These are phyloP conservation scores for Oxycera nigricornis DNA, from an alignment of 2,888 invertebrate genomes.

Conservation along the genomic window DNA sequence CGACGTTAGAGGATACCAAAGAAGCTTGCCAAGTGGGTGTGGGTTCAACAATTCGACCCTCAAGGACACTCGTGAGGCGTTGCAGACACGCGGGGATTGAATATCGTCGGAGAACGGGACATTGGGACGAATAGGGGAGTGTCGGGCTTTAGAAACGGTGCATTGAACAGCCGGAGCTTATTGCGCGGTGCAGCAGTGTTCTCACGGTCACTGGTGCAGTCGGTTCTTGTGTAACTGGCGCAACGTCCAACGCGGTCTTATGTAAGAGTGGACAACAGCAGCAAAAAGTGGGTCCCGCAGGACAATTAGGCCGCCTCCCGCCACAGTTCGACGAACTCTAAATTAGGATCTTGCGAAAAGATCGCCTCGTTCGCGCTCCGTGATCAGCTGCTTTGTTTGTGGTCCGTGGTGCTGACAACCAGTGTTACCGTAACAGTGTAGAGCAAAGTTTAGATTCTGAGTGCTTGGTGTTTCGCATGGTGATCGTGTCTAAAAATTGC, in stretches of 20 bases:
- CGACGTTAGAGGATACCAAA: not conserved
- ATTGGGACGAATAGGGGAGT: conserved; percentile 16
- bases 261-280: conserved; percentile 24
- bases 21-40: not conserved
- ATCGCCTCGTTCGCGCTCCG: not conserved
- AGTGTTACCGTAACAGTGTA: not conserved
- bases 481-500: conserved; percentile 4
- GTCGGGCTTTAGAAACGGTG: conserved; percentile 21
- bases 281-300: not conserved
- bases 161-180: conserved; percentile 25
- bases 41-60: conserved; percentile 34
- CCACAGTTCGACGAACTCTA: not conserved
- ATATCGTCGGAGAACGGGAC: not conserved
- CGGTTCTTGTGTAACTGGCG: conserved; percentile 21
- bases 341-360: not conserved
- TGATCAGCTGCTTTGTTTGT: conserved; percentile 7
- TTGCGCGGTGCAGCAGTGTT: conserved; percentile 26
- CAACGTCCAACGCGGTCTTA: conserved; percentile 30
- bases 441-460: not conserved
- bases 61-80: conserved; percentile 54
- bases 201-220: conserved; percentile 37
- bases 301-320: not conserved
- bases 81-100: not conserved
- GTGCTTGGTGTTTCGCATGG: not conserved
- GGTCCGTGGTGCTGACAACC: not conserved